These are phyloP conservation scores for Picus viridis DNA, from an alignment of 2,797 vertebrate species.

Conservation along the genomic window DNA sequence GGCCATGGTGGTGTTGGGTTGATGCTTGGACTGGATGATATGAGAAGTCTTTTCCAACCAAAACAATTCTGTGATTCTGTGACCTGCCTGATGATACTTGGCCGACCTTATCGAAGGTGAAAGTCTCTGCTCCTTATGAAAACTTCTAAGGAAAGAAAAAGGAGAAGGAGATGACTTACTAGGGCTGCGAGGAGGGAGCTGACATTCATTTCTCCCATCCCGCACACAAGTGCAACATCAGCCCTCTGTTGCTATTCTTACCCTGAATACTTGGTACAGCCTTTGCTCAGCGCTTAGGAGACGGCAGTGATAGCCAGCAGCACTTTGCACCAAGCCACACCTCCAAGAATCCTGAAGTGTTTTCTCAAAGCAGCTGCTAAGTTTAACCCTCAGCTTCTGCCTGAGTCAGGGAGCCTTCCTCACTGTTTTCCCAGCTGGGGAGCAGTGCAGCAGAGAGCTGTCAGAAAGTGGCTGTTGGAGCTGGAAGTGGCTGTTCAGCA, in stretches of 20 bases:
- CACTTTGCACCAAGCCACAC: background rate
- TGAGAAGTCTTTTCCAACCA: too few species aligned
- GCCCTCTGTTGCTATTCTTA: slow-evolving; percentile 16
- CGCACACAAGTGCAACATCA: background rate
- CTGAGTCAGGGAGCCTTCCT: background rate
- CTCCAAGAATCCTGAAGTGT: background rate
- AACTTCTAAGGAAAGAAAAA: background rate
- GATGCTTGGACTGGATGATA: too few species aligned
- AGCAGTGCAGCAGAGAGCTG: background rate
- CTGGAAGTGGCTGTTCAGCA: background rate
- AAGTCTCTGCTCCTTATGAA: background rate
- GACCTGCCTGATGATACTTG: background rate
- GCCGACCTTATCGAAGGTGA: background rate
- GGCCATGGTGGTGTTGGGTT: too few species aligned
- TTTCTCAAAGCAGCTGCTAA: slow-evolving; percentile 22
- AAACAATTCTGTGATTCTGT: too few species aligned
- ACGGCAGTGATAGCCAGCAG: background rate
- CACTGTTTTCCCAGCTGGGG: background rate
- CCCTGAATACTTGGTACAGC: background rate
- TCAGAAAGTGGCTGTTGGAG: background rate
- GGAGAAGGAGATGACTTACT: background rate
- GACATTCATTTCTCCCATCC: background rate
- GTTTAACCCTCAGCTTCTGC: slow-evolving; percentile 12
- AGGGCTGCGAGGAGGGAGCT: background rate
- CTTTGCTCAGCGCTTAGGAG: slow-evolving; percentile 11